These are phyloP conservation scores for Isoperla grammatica DNA, from an alignment of 2,888 invertebrate genomes.

Conservation along the genomic window DNA sequence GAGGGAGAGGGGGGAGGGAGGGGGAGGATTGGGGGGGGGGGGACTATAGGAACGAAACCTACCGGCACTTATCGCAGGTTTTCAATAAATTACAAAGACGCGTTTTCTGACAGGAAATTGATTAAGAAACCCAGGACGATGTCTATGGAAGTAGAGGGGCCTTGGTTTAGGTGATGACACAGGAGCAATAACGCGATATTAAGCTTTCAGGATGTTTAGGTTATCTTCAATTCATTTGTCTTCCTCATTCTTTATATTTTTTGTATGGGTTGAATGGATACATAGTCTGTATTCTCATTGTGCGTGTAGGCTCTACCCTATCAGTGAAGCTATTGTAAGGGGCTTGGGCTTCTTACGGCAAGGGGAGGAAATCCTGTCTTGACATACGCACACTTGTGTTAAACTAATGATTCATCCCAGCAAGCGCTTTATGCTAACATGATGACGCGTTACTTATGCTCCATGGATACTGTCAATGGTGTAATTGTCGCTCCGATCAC, in stretches of 20 bases:
- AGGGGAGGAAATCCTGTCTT: too few relatives aligned
- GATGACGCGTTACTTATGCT: too few relatives aligned
- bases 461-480: too few relatives aligned
- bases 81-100: slow-evolving; percentile 8
- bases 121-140: not conserved
- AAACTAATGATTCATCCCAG: too few relatives aligned
- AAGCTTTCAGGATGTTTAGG: slow-evolving; percentile 1
- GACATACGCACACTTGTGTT: too few relatives aligned
- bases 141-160: not conserved
- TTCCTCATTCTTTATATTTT: slow-evolving; percentile 8
- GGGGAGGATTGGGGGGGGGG: too few relatives aligned
- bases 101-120: slow-evolving; percentile 17
- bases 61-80: not conserved
- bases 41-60: not conserved
- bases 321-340: slow-evolving; percentile 5
- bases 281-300: not conserved
- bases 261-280: not conserved
- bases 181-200: slow-evolving; percentile 9
- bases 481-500: too few relatives aligned
- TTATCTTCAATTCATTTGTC: slow-evolving; percentile 10
- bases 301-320: too few relatives aligned
- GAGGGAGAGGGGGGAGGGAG: too few relatives aligned
- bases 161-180: not conserved
- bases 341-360: too few relatives aligned
- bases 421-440: too few relatives aligned